These are phyloP conservation scores for Hirudo medicinalis DNA, from an alignment of 1,140 invertebrate genomes.

Conservation along the genomic window DNA sequence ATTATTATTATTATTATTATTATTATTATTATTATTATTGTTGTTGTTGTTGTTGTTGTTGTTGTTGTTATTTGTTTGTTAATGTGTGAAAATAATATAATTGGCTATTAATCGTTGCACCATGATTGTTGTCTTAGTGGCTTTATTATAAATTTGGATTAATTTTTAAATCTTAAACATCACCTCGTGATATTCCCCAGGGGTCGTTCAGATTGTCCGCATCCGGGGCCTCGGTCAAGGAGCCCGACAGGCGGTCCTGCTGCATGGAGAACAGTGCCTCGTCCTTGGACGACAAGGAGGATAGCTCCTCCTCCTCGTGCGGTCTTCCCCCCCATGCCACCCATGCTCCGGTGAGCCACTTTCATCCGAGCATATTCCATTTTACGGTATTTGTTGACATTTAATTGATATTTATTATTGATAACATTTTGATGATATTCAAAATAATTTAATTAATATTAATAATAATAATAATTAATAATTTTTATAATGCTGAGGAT, in stretches of 20 bases:
- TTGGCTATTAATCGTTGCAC: background rate
- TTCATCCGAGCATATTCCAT: too few species aligned
- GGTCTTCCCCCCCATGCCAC: background rate
- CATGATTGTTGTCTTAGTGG: background rate
- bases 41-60: background rate
- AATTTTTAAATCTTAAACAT: too few species aligned
- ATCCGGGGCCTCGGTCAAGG: background rate
- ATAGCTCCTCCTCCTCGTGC: constrained; percentile 8
- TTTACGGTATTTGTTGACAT: too few species aligned
- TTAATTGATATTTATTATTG: too few species aligned
- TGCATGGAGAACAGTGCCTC: constrained; percentile 4
- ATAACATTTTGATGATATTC: too few species aligned
- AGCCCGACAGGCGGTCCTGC: background rate
- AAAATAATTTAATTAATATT: too few species aligned
- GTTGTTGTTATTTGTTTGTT: background rate
- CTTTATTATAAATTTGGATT: background rate
- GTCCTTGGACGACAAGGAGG: constrained; percentile 2
- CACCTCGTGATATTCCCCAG: too few species aligned
- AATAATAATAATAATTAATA: too few species aligned
- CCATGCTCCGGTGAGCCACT: background rate
- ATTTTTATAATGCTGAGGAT: too few species aligned
- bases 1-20: background rate
- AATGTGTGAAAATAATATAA: too few species aligned
- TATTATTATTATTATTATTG: background rate
- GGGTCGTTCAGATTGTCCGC: background rate